Conservation (phyloP, 2,797 vertebrate species). For the Karalla daura region DNA sequence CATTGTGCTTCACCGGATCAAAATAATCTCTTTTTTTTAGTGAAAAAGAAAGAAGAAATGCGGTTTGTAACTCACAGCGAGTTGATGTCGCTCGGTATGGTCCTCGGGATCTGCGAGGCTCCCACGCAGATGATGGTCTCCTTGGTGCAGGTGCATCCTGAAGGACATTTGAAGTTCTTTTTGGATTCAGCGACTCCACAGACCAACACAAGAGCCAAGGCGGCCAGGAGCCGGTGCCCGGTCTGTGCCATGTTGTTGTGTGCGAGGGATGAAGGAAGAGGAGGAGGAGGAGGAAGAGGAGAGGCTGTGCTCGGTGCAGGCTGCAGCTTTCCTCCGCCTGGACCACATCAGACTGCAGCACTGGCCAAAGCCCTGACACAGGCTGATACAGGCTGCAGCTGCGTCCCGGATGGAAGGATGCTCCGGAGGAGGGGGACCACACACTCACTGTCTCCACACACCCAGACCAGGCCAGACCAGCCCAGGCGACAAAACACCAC, state of each 20-base stretch:
- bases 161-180: conserved; percentile 87
- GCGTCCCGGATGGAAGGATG: conserved; percentile 52
- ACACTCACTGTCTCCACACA: too few species aligned
- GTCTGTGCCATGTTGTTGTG: conserved; percentile 67
- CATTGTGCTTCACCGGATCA: background rate
- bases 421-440: background rate
- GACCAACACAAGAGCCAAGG: conserved; percentile 75
- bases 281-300: conserved; percentile 15
- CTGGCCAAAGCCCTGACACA: conserved; percentile 71
- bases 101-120: conserved; percentile 87
- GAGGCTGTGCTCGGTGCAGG: conserved; percentile 10
- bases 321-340: conserved; percentile 34
- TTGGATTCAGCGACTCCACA: conserved; percentile 76
- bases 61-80: conserved; percentile 88
- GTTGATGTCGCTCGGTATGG: conserved; percentile 90
- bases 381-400: conserved; percentile 77
- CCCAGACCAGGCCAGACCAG: too few species aligned
- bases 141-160: conserved; percentile 93
- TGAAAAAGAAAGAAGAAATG: background rate
- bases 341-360: conserved; percentile 67
- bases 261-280: too few species aligned
- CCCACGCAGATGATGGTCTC: conserved; percentile 96
- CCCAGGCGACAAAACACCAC: too few species aligned
- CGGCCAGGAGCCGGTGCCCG: conserved; percentile 57
- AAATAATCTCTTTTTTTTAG: too few species aligned